Percentiles rank a stretch among this genome's conserved stretches.
Conservation (phyloP, 2,888 invertebrate genomes). For the Meta bourneti region DNA sequence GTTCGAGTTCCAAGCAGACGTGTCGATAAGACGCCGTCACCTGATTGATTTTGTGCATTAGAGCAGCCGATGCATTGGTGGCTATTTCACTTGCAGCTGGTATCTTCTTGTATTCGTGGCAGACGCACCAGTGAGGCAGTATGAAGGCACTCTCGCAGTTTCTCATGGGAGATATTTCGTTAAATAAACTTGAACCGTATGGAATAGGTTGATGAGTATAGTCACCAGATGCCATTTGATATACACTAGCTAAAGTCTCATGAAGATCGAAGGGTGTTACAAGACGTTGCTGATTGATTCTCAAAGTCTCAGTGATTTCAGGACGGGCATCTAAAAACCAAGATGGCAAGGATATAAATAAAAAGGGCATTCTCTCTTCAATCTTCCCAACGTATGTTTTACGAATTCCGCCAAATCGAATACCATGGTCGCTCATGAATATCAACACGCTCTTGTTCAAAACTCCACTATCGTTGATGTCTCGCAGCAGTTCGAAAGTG, state of each 20-base stretch:
- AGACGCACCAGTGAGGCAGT: conserved; percentile 80
- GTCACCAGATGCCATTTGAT: conserved; percentile 84
- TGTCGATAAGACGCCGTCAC: conserved; percentile 81
- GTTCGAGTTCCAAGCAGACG: conserved; percentile 84
- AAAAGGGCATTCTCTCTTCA: conserved; percentile 92
- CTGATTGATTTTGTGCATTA: conserved; percentile 44
- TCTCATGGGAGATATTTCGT: conserved; percentile 79
- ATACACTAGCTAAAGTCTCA: conserved; percentile 87
- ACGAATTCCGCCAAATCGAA: conserved; percentile 80
- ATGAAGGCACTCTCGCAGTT: conserved; percentile 80
- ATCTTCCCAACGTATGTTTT: conserved; percentile 84
- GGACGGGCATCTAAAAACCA: conserved; percentile 86
- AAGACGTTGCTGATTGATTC: conserved; percentile 86
- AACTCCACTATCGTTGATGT: conserved; percentile 83
- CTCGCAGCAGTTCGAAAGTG: conserved; percentile 83
- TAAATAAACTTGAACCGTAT: conserved; percentile 79
- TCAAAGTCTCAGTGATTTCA: conserved; percentile 85
- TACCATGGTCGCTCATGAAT: conserved; percentile 81
- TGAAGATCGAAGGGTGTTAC: conserved; percentile 92
- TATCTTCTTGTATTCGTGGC: conserved; percentile 73
- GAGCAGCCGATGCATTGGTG: conserved; percentile 36
- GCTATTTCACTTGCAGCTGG: conserved; percentile 43
- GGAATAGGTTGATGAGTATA: conserved; percentile 31
- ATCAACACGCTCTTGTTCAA: conserved; percentile 82
- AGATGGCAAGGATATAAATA: conserved; percentile 87